These are phyloP conservation scores for Cnemophilus loriae DNA, from an alignment of 2,113 vertebrate species.

Conservation along the genomic window DNA sequence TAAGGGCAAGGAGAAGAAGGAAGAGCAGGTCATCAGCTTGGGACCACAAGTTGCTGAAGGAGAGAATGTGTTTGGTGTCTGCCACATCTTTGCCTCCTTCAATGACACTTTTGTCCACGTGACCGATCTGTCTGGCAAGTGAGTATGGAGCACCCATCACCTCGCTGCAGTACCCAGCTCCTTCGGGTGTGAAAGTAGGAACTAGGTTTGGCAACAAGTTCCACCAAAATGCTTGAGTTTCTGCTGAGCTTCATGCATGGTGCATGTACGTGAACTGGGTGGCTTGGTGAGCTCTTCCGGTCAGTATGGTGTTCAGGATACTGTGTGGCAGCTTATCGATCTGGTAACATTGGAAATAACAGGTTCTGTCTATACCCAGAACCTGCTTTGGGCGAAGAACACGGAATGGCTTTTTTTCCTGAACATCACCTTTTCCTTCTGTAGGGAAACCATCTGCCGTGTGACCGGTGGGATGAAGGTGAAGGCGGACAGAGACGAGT, in stretches of 20 bases:
- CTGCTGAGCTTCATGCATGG: background rate
- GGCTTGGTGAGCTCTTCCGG: background rate
- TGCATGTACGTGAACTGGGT: accelerated
- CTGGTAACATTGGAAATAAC: accelerated
- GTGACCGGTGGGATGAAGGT: conserved; percentile 99
- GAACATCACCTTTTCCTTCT: background rate
- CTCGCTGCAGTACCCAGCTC: background rate
- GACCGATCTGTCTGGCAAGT: conserved; percentile 99
- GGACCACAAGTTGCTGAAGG: conserved; percentile 97
- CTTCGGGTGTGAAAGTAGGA: background rate
- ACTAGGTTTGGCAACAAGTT: background rate
- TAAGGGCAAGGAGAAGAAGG: conserved; percentile 99
- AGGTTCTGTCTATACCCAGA: background rate
- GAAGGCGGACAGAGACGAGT: conserved; percentile 96
- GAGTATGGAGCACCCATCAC: conserved; percentile 55
- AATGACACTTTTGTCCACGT: conserved; percentile 98
- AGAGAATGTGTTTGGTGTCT: conserved; percentile 96
- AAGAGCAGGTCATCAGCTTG: conserved; percentile 97
- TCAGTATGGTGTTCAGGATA: background rate
- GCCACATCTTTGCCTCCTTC: conserved; percentile 98
- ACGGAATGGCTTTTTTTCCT: background rate
- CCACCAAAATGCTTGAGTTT: background rate
- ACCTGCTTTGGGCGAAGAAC: background rate
- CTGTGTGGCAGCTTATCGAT: background rate
- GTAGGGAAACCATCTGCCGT: conserved; percentile 95